Base-by-base conservation (phyloP, 1,140 invertebrate species). In the Apis florea region DNA sequence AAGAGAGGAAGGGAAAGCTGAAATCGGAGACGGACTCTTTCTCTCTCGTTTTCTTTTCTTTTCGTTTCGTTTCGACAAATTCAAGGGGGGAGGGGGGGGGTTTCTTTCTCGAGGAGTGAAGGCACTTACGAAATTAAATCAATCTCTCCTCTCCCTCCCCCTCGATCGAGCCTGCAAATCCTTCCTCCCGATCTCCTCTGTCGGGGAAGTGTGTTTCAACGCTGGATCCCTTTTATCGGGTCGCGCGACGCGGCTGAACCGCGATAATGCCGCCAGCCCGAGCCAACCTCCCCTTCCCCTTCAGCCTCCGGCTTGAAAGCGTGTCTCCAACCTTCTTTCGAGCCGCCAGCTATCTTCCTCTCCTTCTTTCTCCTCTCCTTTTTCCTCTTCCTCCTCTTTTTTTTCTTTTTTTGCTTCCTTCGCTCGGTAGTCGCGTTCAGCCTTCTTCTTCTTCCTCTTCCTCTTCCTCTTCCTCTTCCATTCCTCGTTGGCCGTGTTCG, bases 151-250 rank as follows among this genome's bases (percentile, higher is more conserved):
- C 31, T 31, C 3, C 31, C 31, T n/a, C 71, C 63, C 11, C 17
- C 19, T 49, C 79, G 71, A 75, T 67, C 71, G 8, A 67, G 24
- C 15, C 17, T 17, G 54, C 31, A 75, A 81, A 81, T 75, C 71
- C 54, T 9, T 17, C 11, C 58, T 59, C 10, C 3, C 21, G 21
- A 17, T 56, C 6, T n/a, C 47, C 49, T 66, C 19, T 0, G 51
- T 73, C 26, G 61, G 5, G 5, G 8, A 40, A 40, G 31, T 8
- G 9, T 26, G 69, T 26, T 66, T 68, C 79, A 15, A 53, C 54
- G 2, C 71, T 67, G 53, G 74, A 79, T 63, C 66, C 74, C 82
- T 86, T 83, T 87, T 83, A 86, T 87, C 82, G 74, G 59, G 56
- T 80, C 73, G 76, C 71, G 51, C 74, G 58, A 75, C 59, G 61